These are phyloP conservation scores for Gonatopus flavifemur DNA, from an alignment of 1,140 invertebrate species.

Conservation along the genomic window DNA sequence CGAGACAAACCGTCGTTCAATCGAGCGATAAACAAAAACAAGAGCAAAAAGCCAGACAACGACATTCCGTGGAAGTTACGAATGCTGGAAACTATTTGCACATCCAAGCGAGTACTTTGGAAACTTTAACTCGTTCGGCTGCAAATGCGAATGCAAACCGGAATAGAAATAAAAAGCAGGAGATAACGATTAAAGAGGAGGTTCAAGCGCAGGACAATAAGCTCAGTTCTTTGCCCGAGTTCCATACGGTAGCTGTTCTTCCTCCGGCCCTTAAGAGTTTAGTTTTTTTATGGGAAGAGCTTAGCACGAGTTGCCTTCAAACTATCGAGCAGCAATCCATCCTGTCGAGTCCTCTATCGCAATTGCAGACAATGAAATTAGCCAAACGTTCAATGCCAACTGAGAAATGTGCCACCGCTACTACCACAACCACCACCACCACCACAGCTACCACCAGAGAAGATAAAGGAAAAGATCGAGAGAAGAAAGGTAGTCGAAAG, in stretches of 20 bases:
- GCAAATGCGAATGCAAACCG: slow-evolving; percentile 72
- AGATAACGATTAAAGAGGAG: slow-evolving; percentile 63
- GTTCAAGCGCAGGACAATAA: slow-evolving; percentile 51
- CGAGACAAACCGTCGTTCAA: slow-evolving; percentile 47
- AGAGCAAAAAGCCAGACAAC: slow-evolving; percentile 68
- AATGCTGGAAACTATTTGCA: slow-evolving; percentile 77
- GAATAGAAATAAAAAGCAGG: slow-evolving; percentile 62
- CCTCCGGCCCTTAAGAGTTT: slow-evolving; percentile 84
- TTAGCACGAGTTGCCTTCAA: slow-evolving; percentile 71
- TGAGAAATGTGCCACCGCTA: slow-evolving; percentile 38
- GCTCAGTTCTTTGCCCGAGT: slow-evolving; percentile 45
- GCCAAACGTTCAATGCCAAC: slow-evolving; percentile 43
- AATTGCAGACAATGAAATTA: slow-evolving; percentile 52
- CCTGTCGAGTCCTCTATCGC: slow-evolving; percentile 53
- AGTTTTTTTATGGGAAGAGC: slow-evolving; percentile 85
- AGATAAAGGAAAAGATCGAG: slow-evolving; percentile 57
- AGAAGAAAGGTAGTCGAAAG: slow-evolving; percentile 60
- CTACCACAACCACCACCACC: no score
- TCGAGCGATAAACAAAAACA: slow-evolving; percentile 54
- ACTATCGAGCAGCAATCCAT: slow-evolving; percentile 65
- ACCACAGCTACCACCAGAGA: no score
- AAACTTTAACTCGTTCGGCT: slow-evolving; percentile 74
- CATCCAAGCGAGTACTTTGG: slow-evolving; percentile 76
- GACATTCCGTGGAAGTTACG: slow-evolving; percentile 85
- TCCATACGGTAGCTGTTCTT: slow-evolving; percentile 70